A percentile compares a stretch with the other conserved stretches of the same genome.
Conservation (phyloP, 1,140 invertebrate genomes). For the Cherax destructor region DNA sequence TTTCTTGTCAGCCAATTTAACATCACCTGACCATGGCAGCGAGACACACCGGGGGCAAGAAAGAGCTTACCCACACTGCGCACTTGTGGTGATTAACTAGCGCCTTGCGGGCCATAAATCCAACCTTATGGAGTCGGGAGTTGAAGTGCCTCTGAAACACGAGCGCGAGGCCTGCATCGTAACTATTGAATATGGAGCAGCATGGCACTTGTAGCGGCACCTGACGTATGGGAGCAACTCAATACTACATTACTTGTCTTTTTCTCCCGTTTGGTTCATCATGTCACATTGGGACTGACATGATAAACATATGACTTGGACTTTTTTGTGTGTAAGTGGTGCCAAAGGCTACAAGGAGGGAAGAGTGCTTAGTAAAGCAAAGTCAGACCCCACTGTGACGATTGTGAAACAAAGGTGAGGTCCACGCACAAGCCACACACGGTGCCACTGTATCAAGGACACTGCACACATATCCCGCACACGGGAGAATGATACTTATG, state of each 20-base stretch:
- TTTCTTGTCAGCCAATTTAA: slow-evolving; percentile 4
- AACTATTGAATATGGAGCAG: not conserved
- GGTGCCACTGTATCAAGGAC: too few relatives aligned
- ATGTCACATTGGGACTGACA: not conserved
- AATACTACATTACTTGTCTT: not conserved
- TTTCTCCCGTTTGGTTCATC: not conserved
- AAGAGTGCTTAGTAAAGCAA: too few relatives aligned
- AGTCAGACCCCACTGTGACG: too few relatives aligned
- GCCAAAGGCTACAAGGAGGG: too few relatives aligned
- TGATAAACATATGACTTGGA: not conserved
- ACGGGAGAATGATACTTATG: too few relatives aligned
- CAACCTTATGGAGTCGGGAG: not conserved
- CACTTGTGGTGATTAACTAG: not conserved
- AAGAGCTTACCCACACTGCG: not conserved
- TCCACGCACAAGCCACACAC: too few relatives aligned
- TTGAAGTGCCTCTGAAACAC: not conserved
- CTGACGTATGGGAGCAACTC: not conserved
- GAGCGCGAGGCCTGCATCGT: not conserved
- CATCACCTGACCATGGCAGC: slow-evolving; percentile 19
- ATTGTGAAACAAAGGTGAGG: too few relatives aligned
- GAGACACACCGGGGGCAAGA: slow-evolving; percentile 2
- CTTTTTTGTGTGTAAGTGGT: not conserved
- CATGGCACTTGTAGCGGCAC: not conserved
- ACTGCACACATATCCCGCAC: too few relatives aligned
- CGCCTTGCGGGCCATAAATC: not conserved